phyloP scores from a whole-genome alignment of 2,113 vertebrate species.

The Tursiops truncatus region DNA sequence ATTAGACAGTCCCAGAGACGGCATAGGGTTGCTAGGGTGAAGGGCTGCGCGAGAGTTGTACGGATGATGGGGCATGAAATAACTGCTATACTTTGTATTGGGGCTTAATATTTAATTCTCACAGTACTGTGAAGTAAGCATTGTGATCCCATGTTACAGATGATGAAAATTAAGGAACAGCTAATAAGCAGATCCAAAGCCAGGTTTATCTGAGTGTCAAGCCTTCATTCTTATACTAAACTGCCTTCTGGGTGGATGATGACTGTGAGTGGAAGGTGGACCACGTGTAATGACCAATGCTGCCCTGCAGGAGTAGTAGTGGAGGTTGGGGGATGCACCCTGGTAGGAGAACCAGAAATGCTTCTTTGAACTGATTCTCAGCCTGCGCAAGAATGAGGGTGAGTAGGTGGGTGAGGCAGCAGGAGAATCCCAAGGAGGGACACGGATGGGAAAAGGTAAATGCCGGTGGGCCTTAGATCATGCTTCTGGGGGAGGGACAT shows the following conservation, averaged over 20 bases:
- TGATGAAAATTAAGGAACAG: neutral
- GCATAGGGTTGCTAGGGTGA: neutral
- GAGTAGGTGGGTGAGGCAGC: neutral
- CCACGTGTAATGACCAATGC: neutral
- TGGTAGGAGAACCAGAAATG: neutral
- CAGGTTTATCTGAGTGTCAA: neutral
- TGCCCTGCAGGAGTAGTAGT: neutral
- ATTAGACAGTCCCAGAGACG: neutral
- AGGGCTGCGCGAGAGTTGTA: neutral
- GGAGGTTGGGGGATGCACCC: too few relatives aligned
- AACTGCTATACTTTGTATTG: neutral
- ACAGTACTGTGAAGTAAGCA: neutral
- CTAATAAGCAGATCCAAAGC: neutral
- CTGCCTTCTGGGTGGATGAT: neutral
- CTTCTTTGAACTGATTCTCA: neutral
- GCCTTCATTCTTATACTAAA: neutral
- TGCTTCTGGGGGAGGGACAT: neutral
- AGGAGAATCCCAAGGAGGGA: neutral
- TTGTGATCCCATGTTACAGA: neutral
- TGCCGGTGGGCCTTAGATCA: neutral
- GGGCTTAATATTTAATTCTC: neutral
- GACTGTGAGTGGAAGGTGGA: rapidly evolving
- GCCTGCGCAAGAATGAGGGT: neutral
- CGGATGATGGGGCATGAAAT: neutral
- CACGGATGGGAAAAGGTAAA: neutral